A percentile compares a stretch with the other conserved stretches of the same genome.
Conservation (phyloP, 1,140 invertebrate genomes). For the Hypothenemus hampei region DNA sequence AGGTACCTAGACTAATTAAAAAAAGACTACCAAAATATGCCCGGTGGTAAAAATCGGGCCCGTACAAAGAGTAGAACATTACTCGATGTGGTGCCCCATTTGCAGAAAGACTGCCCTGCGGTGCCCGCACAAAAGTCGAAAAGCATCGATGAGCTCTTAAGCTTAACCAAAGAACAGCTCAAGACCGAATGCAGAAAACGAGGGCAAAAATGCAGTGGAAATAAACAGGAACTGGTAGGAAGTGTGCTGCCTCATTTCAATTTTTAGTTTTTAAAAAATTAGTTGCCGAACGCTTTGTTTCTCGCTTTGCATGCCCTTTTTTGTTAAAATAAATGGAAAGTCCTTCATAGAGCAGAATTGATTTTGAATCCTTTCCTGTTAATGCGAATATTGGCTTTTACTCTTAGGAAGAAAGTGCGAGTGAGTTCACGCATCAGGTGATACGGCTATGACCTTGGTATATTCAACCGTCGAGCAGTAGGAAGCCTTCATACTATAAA, state of each 20-base stretch:
- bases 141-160: conserved; percentile 47
- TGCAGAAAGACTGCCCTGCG: conserved; percentile 17
- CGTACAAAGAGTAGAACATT: conserved; percentile 22
- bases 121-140: conserved; percentile 20
- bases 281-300: no score
- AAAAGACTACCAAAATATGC: conserved; percentile 20
- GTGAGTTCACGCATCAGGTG: conserved; percentile 1
- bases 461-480: conserved; percentile 2
- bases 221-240: conserved; percentile 59
- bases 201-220: conserved; percentile 56
- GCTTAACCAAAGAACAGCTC: conserved; percentile 57
- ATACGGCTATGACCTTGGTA: not conserved
- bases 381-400: not conserved
- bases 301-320: no score
- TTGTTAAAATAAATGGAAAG: no score
- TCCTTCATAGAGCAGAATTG: no score
- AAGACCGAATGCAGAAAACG: conserved; percentile 56
- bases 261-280: not conserved
- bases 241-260: not conserved
- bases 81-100: conserved; percentile 9
- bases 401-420: not conserved
- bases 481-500: no score
- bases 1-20: no score
- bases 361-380: not conserved
- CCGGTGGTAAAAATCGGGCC: conserved; percentile 14